phyloP scores from a whole-genome alignment of 2,888 invertebrate species.

The Dicyrtoma fusca region DNA sequence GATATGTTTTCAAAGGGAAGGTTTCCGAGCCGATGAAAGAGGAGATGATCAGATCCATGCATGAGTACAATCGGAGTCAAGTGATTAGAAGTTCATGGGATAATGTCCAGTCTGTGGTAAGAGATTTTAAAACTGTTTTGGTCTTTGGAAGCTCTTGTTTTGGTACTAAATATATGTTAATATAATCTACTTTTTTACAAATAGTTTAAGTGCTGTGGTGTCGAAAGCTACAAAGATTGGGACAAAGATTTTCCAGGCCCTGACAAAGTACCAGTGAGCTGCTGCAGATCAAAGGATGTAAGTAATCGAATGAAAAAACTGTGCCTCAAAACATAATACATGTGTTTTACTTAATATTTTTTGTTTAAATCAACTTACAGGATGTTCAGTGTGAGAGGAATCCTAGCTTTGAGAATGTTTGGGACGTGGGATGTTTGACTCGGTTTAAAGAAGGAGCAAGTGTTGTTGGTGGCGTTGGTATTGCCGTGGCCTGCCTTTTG shows the following conservation, averaged over 20 bases:
- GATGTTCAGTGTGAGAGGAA: constrained; percentile 65
- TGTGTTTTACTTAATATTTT: neutral
- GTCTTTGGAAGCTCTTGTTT: constrained; percentile 29
- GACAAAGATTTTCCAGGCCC: constrained; percentile 57
- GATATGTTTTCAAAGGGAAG: constrained; percentile 86
- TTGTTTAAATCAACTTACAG: constrained; percentile 51
- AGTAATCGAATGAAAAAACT: neutral
- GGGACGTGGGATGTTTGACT: constrained; percentile 74
- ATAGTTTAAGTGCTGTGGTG: constrained; percentile 82
- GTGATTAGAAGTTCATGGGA: constrained; percentile 84
- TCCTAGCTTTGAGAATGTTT: constrained; percentile 64
- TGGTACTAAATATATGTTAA: neutral
- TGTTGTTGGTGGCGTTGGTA: constrained; percentile 78
- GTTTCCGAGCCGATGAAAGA: constrained; percentile 75
- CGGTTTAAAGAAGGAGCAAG: constrained; percentile 75
- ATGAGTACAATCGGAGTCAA: constrained; percentile 71
- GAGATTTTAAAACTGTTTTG: constrained; percentile 49
- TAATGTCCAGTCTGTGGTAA: constrained; percentile 74
- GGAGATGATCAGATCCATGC: constrained; percentile 76
- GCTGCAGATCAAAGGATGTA: constrained; percentile 54
- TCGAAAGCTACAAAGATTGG: constrained; percentile 77
- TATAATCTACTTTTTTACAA: constrained; percentile 52
- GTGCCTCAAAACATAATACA: neutral
- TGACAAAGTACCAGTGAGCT: constrained; percentile 57
- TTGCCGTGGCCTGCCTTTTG: constrained; percentile 82